Percentiles rank a stretch among this genome's conserved stretches.
phyloP scores from a whole-genome alignment of 2,113 vertebrate genomes.

The Pelodiscus sinensis region DNA sequence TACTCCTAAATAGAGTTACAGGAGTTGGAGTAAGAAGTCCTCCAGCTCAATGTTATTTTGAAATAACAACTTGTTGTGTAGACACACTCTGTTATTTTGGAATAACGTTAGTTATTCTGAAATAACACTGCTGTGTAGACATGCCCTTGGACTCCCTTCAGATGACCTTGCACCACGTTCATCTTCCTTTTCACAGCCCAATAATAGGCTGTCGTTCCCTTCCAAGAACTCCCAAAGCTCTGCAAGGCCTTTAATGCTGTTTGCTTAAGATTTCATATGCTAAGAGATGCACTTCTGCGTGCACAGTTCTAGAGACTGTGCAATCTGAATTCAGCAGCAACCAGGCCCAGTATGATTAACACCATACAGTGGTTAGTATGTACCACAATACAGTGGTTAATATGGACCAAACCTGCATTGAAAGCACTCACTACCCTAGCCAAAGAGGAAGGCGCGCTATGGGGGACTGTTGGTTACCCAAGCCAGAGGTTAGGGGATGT shows the following conservation, averaged over 20 bases:
- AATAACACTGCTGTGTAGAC: too few species aligned
- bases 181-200: background rate
- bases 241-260: background rate
- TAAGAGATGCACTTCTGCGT: background rate
- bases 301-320: fast-evolving
- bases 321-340: background rate
- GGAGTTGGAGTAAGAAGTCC: too few species aligned
- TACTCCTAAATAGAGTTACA: too few species aligned
- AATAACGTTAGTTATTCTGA: too few species aligned
- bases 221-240: background rate
- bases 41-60: too few species aligned
- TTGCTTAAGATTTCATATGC: background rate
- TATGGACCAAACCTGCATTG: background rate
- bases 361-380: background rate
- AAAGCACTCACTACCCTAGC: background rate
- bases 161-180: too few species aligned
- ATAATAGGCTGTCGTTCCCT: background rate
- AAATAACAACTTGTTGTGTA: too few species aligned
- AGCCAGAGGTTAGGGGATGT: background rate
- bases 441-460: background rate
- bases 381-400: too few species aligned
- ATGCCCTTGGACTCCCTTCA: too few species aligned
- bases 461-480: background rate
- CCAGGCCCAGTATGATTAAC: background rate
- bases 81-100: too few species aligned